Percentiles rank a stretch among this genome's conserved stretches.
These are phyloP conservation scores for Ptyas mucosa DNA, from an alignment of 2,113 vertebrate genomes.

Conservation along the genomic window DNA sequence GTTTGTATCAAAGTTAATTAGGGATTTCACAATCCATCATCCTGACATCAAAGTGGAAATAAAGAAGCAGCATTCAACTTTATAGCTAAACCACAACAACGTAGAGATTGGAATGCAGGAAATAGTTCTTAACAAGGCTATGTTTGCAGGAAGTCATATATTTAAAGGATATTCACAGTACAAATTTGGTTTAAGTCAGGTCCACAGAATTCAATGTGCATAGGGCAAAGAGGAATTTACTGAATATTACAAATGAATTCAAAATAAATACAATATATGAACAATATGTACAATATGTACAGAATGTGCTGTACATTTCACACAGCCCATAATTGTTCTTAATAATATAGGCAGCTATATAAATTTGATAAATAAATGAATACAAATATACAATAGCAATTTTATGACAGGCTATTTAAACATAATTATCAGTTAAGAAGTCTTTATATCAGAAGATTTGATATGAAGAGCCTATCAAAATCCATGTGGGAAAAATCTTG, in stretches of 20 bases:
- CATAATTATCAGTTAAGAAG: neutral
- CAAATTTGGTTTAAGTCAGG: neutral
- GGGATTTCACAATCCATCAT: slow-evolving; percentile 2
- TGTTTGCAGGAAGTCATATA: slow-evolving; percentile 14
- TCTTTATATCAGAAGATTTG: neutral
- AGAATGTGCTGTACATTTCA: neutral
- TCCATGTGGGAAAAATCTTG: neutral
- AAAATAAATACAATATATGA: slow-evolving; percentile 6
- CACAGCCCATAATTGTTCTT: neutral
- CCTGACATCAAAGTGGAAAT: slow-evolving; percentile 20
- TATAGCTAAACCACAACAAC: slow-evolving; percentile 33
- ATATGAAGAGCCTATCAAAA: neutral
- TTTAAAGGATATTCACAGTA: slow-evolving; percentile 24
- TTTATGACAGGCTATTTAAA: neutral
- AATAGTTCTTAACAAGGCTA: slow-evolving; percentile 33
- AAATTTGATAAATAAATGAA: neutral
- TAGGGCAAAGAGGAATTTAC: slow-evolving; percentile 6
- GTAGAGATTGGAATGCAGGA: slow-evolving; percentile 6
- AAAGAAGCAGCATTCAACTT: slow-evolving; percentile 44
- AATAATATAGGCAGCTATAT: neutral
- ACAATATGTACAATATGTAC: too few species aligned
- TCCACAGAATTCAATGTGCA: neutral
- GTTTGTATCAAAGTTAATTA: slow-evolving; percentile 37
- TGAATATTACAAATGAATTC: neutral
- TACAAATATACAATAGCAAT: slow-evolving; percentile 15